phyloP scores from a whole-genome alignment of 2,888 invertebrate genomes.

The Epistrophe eligans region DNA sequence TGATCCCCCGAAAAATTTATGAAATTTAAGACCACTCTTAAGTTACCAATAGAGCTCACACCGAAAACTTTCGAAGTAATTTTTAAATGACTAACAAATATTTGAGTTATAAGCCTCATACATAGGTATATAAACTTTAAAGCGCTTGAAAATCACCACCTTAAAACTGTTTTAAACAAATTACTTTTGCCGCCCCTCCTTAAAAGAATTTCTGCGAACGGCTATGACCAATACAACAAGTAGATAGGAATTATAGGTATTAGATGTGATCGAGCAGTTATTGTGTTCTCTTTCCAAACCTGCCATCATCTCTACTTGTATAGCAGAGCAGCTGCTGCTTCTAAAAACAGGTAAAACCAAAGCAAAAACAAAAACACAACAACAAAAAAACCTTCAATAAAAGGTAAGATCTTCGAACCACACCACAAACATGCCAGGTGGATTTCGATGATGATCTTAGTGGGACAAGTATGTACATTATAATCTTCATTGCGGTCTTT shows the following conservation, averaged over 20 bases:
- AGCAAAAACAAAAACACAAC: constrained; percentile 24
- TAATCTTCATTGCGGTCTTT: constrained; percentile 59
- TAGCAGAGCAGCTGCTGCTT: constrained; percentile 54
- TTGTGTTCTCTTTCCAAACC: constrained; percentile 46
- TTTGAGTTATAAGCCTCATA: too few species aligned
- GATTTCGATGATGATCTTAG: constrained; percentile 65
- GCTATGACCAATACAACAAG: constrained; percentile 4
- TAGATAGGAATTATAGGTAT: constrained; percentile 2
- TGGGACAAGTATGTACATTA: constrained; percentile 57
- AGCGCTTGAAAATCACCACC: too few species aligned
- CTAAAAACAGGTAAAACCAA: constrained; percentile 39
- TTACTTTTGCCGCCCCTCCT: not conserved
- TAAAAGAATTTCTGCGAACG: not conserved
- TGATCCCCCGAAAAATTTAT: too few species aligned
- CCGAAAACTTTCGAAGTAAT: too few species aligned
- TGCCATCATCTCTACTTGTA: constrained; percentile 17
- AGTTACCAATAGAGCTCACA: too few species aligned
- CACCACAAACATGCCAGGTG: constrained; percentile 60
- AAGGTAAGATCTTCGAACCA: constrained; percentile 60
- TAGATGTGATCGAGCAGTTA: constrained; percentile 54
- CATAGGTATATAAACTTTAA: too few species aligned
- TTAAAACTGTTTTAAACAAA: not conserved
- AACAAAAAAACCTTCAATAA: constrained; percentile 55
- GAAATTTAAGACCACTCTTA: too few species aligned
- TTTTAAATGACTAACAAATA: too few species aligned